Evolutionary conservation across 37 sponge, comb jelly and placozoan species (phyloP), one percentile per base, ranked within the genome.

Genomic region (Bolinopsis microptera): DNA sequence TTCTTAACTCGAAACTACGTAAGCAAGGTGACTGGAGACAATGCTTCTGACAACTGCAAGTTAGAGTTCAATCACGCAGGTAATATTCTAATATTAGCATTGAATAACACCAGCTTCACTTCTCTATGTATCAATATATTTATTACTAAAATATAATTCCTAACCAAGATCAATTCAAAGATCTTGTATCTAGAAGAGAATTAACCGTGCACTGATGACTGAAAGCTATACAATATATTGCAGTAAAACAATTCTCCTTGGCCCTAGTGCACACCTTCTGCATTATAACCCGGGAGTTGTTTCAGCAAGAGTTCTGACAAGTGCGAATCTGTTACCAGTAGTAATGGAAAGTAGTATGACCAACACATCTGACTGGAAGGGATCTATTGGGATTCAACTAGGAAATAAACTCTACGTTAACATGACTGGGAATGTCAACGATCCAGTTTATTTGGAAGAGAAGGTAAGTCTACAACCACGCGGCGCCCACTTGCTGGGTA

Each of bases 341-440:
- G 80, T 77, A 21, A 77, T 77, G 80, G 80, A 77, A 13, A 77
- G 80, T 32, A 35, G 80, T 32, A 77, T 77, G 80, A 77, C 80
- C 21, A 77, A 77, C 3, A 77, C 80, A 13, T 16, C 18, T 3
- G 80, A 77, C 32, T 77, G 80, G 90, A 86, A 86, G 61, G 90
- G 90, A 34, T 40, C 35, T 8, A 39, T 86, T 2, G 90, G 90
- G 61, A 18, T 86, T 21, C 90, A 86, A 3, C 61, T 86, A 48
- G 90, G 90, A 28, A 86, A 86, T 27, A 86, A 86, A 38, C 30
- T 86, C 48, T 86, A 86, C 36, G 61, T 86, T 24, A 86, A 86
- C 61, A 27, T 86, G 27, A 86, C 90, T 28, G 90, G 90, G 3
- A 86, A 86, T 39, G 90, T 86, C 22, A 86, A 86, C 30, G 90